Base-by-base conservation (phyloP, 2,888 invertebrate genomes). In the Cabera pusaria region DNA sequence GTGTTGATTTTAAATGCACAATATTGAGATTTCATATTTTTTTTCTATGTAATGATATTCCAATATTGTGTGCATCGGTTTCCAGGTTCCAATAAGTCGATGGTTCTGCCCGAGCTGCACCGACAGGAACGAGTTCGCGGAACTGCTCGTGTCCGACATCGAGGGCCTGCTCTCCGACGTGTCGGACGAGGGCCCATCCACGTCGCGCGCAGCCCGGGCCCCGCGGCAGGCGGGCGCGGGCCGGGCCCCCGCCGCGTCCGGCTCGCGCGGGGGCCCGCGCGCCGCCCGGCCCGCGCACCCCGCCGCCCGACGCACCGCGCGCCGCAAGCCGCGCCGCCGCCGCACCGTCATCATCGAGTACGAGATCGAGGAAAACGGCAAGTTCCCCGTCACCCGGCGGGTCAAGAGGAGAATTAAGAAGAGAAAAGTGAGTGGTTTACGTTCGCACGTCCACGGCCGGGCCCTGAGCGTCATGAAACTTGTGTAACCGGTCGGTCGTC, bases 51-150 rank as follows among this genome's bases (percentile, higher is more conserved):
- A n/a, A n/a, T n/a, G n/a, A 19, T 19, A 23, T 10, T 23, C n/a
- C 11, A 6, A 6, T 2, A n/a, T 6, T 1, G 6, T 5, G 4
- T 21, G 8, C 2, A 11, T 10, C 9, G 24, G 6, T 24, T 24
- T 7, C 5, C 70, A 89, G 89, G 63, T 95, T 23, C 98, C 98
- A 0, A 89, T 91, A 35, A 96, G 95, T 6, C 93, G 95, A 51
- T 98, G 98, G 98, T 95, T 93, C 65, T 98, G 98, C 77, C 93
- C 95, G 12, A 91, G 92, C 29, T 95, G 95, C 64, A 59, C 60
- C 33, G 72, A 75, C 10, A 56, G 86, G 22, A 73, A 36, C 6
- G 12, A 5, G 8, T 16, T 29, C n/a, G 11, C 10, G 5, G 24
- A 18, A 1, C 24, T 38, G 1, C 38, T 35, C 31, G 6, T 38